phyloP scores from a whole-genome alignment of 2,797 vertebrate species.

The Hemibagrus guttatus region DNA sequence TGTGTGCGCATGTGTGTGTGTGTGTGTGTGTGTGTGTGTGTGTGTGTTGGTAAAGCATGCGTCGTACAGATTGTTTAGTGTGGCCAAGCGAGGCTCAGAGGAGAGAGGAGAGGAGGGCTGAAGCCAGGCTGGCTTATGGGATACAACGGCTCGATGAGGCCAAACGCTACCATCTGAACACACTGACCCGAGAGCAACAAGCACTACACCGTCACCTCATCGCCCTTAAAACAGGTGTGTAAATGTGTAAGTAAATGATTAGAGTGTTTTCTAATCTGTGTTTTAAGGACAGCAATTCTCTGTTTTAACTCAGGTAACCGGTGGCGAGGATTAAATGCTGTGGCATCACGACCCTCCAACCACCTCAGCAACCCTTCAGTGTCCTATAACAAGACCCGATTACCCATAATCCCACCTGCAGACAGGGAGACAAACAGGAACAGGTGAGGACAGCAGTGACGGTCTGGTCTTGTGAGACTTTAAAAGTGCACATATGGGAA shows the following conservation, averaged over 20 bases:
- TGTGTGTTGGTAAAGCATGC: conserved; percentile 41
- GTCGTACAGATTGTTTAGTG: conserved; percentile 34
- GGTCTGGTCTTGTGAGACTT: background rate
- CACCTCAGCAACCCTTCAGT: conserved; percentile 25
- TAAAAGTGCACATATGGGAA: background rate
- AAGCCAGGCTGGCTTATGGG: conserved; percentile 63
- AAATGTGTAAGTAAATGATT: conserved; percentile 37
- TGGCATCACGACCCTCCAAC: conserved; percentile 38
- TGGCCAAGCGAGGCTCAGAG: conserved; percentile 63
- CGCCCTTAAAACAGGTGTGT: conserved; percentile 65
- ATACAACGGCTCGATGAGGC: conserved; percentile 66
- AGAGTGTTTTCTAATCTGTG: background rate
- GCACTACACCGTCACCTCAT: conserved; percentile 67
- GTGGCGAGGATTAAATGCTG: conserved; percentile 40
- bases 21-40: conserved; percentile 26
- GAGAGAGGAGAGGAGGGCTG: conserved; percentile 62
- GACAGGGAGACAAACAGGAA: conserved; percentile 42
- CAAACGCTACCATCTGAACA: conserved; percentile 62
- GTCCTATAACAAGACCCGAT: conserved; percentile 51
- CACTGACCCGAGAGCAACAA: conserved; percentile 68
- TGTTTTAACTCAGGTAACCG: conserved; percentile 49
- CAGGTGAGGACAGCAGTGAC: conserved; percentile 39
- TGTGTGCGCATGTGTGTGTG: conserved; percentile 24
- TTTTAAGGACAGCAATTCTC: background rate
- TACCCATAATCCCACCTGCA: conserved; percentile 59